phyloP scores from a whole-genome alignment of 2,797 vertebrate genomes.

The Muscicapa comitata region DNA sequence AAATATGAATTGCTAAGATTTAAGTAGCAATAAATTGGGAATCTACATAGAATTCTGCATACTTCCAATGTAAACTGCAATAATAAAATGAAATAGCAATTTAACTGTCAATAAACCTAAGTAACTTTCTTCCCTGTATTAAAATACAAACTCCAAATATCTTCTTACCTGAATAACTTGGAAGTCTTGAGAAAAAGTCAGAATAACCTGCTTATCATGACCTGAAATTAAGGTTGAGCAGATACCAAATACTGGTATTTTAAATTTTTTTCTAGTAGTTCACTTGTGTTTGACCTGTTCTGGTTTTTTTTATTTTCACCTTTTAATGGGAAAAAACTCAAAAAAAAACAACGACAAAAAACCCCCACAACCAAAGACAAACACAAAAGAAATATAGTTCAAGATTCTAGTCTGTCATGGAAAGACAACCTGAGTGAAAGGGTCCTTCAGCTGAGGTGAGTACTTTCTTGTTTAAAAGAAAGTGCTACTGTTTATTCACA shows the following conservation, averaged over 20 bases:
- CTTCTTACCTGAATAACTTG: not conserved
- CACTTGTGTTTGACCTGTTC: not conserved
- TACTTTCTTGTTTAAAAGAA: not conserved
- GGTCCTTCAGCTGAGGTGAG: not conserved
- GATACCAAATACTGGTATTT: not conserved
- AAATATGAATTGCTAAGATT: not conserved
- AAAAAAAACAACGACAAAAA: not conserved
- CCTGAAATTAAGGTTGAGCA: not conserved
- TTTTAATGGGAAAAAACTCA: not conserved
- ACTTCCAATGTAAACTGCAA: not conserved
- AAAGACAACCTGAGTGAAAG: not conserved
- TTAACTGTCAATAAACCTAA: not conserved
- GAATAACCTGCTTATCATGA: not conserved
- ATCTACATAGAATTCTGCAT: not conserved
- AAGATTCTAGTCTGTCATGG: not conserved
- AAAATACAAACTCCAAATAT: not conserved
- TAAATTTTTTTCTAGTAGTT: not conserved
- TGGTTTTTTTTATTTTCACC: not conserved
- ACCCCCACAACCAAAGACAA: not conserved
- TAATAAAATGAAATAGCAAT: not conserved
- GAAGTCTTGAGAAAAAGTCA: not conserved
- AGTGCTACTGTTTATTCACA: not conserved
- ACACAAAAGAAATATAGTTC: not conserved
- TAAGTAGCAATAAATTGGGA: not conserved
- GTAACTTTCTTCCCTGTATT: not conserved